Conservation (phyloP, 1,140 invertebrate species). For the Aradophagus sp. region DNA sequence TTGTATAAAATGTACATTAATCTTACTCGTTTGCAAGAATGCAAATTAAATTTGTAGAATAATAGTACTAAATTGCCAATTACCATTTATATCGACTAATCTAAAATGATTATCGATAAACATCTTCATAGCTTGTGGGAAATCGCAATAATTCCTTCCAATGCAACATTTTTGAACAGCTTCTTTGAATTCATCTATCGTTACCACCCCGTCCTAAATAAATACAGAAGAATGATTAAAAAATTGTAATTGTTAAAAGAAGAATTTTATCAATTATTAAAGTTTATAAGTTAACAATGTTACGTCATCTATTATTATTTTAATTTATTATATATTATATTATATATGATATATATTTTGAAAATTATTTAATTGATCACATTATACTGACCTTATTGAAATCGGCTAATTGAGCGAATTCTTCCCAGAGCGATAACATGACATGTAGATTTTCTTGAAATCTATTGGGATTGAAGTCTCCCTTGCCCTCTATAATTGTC, state of each 20-base stretch:
- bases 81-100: slow-evolving; percentile 85
- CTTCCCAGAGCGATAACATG: slow-evolving; percentile 88
- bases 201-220: slow-evolving; percentile 85
- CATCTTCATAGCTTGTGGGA: slow-evolving; percentile 86
- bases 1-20: no score
- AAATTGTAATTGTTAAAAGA: no score
- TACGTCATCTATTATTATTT: slow-evolving; percentile 4
- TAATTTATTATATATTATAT: background rate
- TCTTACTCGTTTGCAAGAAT: no score
- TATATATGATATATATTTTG: slow-evolving; percentile 3
- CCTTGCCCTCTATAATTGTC: slow-evolving; percentile 87
- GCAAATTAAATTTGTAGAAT: no score
- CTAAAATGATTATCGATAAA: slow-evolving; percentile 89
- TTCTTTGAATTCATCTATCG: slow-evolving; percentile 86
- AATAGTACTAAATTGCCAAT: no score
- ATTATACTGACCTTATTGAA: slow-evolving; percentile 93
- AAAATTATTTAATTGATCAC: slow-evolving; percentile 31
- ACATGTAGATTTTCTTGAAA: slow-evolving; percentile 86
- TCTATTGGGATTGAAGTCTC: slow-evolving; percentile 81
- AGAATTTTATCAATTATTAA: no score
- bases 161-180: slow-evolving; percentile 87
- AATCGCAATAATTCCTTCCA: slow-evolving; percentile 85
- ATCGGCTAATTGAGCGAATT: slow-evolving; percentile 87
- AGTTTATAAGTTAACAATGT: no score
- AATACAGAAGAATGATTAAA: no score